Evolutionary conservation across 2,888 invertebrate species (phyloP).

Genomic region (Hypomecis atomaria): DNA sequence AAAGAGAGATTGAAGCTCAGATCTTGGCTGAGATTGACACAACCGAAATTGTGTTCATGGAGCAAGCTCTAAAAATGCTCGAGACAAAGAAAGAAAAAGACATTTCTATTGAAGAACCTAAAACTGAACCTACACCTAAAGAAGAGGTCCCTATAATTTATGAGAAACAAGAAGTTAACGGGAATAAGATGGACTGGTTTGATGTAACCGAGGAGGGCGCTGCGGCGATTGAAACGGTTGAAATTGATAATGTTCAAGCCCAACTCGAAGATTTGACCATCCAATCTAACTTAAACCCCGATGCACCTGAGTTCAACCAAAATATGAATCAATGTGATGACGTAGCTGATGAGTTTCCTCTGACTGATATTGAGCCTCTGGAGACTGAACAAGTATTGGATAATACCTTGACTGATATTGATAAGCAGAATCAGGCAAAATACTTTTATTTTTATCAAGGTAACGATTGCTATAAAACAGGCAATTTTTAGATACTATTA

Average conservation of each 20-base stretch:
- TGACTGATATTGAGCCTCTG: conserved; percentile 53
- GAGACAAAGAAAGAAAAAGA: conserved; percentile 76
- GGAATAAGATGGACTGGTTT: conserved; percentile 75
- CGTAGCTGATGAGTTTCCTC: conserved; percentile 63
- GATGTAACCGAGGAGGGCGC: conserved; percentile 72
- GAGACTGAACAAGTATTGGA: conserved; percentile 48
- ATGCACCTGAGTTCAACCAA: conserved; percentile 63
- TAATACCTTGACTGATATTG: conserved; percentile 60
- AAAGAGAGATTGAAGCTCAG: conserved; percentile 86
- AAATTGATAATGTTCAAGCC: conserved; percentile 59
- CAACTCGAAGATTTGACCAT: conserved; percentile 59
- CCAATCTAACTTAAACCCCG: conserved; percentile 68
- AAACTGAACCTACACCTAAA: conserved; percentile 44
- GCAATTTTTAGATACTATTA: no score
- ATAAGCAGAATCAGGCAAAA: conserved; percentile 80
- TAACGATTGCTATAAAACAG: conserved; percentile 54
- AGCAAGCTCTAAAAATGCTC: conserved; percentile 91
- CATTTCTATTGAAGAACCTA: conserved; percentile 54
- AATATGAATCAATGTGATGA: conserved; percentile 51
- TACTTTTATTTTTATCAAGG: conserved; percentile 94
- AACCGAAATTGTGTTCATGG: conserved; percentile 93
- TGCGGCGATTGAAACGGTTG: conserved; percentile 60
- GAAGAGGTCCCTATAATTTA: conserved; percentile 58
- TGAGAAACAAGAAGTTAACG: conserved; percentile 64
- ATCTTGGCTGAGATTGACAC: conserved; percentile 88